Evolutionary conservation across 2,888 invertebrate species (phyloP), one percentile per base, ranked within the genome.

Genomic region (Eupithecia centaureata): DNA sequence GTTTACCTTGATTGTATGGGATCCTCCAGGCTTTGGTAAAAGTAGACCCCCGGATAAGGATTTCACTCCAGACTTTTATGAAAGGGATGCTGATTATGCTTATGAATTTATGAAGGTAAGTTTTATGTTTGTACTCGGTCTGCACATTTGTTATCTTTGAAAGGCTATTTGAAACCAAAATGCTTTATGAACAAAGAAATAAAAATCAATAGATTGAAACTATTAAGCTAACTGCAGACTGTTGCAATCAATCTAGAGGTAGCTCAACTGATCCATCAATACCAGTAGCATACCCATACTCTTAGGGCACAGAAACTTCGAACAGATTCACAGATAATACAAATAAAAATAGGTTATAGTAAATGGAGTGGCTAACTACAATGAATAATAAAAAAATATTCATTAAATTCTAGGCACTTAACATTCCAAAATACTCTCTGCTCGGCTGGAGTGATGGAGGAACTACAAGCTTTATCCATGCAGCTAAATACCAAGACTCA

Each of bases 371-470:
- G 10, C 25, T n/a, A n/a, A n/a, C n/a, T n/a, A n/a, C n/a, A n/a
- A n/a, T n/a, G n/a, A n/a, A n/a, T 51, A 22, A 25, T 25, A 13
- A 13, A 10, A n/a, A 25, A 8, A 5, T 54, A 5, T 28, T 30
- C 12, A 32, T 32, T n/a, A 30, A 13, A 30, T 77, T 76, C 5
- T 77, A 96, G 94, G 89, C 90, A 56, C 82, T 98, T 10, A 94
- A 95, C 1, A 92, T 96, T 52, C 82, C 94, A 0, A 95, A 95
- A 75, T 97, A 95, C 86, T 97, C 97, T 0, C 79, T 98, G 12
- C 81, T 98, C 66, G 98, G 98, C 0, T 98, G 98, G 97, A 97
- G 97, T 87, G 97, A 97, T 88, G 98, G 98, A 30, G 98, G 97
- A 1, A 96, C 95, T 54, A 95, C 96, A 0, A 95, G 95, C 18